Percentiles rank a stretch among this genome's conserved stretches.
Conservation (phyloP, 2,113 vertebrate genomes). For the Misgurnus anguillicaudatus region DNA sequence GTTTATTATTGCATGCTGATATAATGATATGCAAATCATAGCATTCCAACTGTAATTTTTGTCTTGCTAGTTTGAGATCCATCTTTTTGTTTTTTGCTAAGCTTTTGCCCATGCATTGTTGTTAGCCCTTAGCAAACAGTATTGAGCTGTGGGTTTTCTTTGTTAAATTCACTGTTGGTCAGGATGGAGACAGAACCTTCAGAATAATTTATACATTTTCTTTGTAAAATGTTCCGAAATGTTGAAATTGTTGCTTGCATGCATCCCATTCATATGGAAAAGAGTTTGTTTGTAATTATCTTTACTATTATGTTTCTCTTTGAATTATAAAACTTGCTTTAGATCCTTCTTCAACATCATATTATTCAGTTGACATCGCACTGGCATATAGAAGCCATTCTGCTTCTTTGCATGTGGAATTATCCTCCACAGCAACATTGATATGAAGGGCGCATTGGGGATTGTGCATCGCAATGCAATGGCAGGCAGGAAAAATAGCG, state of each 20-base stretch:
- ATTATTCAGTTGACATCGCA: slow-evolving; percentile 31
- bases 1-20: background rate
- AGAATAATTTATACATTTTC: background rate
- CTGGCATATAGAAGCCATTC: slow-evolving; percentile 22
- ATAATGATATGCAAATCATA: slow-evolving; percentile 16
- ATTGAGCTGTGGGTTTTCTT: background rate
- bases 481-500: slow-evolving; percentile 67
- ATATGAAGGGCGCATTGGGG: slow-evolving; percentile 58
- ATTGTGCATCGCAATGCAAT: slow-evolving; percentile 63
- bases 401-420: slow-evolving; percentile 51
- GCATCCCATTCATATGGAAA: slow-evolving; percentile 18
- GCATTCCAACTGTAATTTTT: background rate
- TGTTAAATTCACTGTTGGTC: slow-evolving; percentile 1
- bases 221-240: background rate
- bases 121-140: slow-evolving; percentile 1
- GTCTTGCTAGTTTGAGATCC: background rate
- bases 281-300: background rate
- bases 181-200: background rate
- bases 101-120: background rate
- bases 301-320: background rate
- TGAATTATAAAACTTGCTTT: slow-evolving; percentile 19
- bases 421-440: slow-evolving; percentile 59
- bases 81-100: background rate
- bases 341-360: slow-evolving; percentile 3
- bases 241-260: background rate